phyloP scores from a whole-genome alignment of 2,113 vertebrate genomes.

The Empidonax traillii region DNA sequence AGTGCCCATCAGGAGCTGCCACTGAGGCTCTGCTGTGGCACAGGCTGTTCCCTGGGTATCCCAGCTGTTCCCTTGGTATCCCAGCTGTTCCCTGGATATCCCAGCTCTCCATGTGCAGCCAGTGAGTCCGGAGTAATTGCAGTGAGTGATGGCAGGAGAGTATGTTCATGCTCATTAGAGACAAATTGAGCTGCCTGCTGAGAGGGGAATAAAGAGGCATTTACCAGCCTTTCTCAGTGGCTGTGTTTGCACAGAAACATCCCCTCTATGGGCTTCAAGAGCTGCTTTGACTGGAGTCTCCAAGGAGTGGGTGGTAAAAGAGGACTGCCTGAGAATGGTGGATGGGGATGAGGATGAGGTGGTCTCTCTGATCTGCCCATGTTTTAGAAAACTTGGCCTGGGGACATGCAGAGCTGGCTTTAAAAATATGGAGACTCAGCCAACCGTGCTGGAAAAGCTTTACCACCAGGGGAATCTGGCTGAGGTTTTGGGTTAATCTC shows the following conservation, averaged over 20 bases:
- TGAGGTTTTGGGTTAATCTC: not conserved
- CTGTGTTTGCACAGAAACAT: conserved; percentile 9
- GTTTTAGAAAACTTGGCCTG: not conserved
- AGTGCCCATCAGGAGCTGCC: not conserved
- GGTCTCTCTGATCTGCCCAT: not conserved
- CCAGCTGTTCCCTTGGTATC: too few relatives aligned
- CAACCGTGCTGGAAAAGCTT: not conserved
- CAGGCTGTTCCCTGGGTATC: not conserved
- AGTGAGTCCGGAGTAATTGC: not conserved
- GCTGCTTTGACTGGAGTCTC: not conserved
- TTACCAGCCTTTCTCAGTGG: not conserved
- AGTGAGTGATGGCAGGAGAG: not conserved
- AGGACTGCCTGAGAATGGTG: fast-evolving
- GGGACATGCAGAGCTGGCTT: not conserved
- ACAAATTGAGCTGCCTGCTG: conserved; percentile 41
- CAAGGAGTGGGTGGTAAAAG: not conserved
- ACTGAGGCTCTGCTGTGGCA: fast-evolving
- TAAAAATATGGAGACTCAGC: not conserved
- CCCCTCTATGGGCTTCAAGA: not conserved
- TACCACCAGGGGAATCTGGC: not conserved
- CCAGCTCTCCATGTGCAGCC: not conserved
- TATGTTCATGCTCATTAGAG: not conserved
- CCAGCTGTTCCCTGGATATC: not conserved
- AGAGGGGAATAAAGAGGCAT: conserved; percentile 36
- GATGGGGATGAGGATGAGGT: too few relatives aligned